These are phyloP conservation scores for Larimichthys crocea DNA, from an alignment of 2,113 vertebrate genomes.

Conservation along the genomic window DNA sequence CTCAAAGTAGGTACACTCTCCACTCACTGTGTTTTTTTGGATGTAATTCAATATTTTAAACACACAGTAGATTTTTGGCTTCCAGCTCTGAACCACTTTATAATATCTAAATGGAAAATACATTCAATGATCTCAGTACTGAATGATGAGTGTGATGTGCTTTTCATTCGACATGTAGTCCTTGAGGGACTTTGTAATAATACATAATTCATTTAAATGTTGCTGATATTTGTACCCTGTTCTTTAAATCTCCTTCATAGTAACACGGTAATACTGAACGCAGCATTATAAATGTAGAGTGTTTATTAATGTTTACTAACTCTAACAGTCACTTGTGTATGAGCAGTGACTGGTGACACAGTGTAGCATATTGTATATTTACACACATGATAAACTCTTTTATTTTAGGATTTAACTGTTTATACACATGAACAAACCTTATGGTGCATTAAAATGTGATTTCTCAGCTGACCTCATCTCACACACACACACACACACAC, in stretches of 20 bases:
- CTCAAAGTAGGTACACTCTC: slow-evolving; percentile 8
- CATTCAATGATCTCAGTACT: background rate
- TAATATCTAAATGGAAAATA: slow-evolving; percentile 20
- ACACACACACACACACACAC: no score
- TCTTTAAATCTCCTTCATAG: background rate
- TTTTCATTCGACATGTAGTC: background rate
- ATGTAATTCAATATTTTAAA: slow-evolving; percentile 55
- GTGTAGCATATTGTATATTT: no score
- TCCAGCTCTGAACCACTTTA: slow-evolving; percentile 36
- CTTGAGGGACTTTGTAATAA: background rate
- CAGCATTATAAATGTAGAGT: no score
- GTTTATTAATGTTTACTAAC: no score
- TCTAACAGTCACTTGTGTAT: no score
- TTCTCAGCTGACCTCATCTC: no score
- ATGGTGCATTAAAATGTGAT: background rate
- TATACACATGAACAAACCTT: background rate
- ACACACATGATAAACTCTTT: no score
- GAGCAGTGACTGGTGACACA: no score
- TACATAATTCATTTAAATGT: background rate
- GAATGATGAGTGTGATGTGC: background rate
- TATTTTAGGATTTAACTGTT: background rate
- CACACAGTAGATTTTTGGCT: background rate
- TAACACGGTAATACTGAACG: background rate
- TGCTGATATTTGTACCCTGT: no score
- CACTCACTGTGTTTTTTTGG: slow-evolving; percentile 2